Conservation (phyloP, 1,140 invertebrate genomes). For the Drosophila pandora region DNA sequence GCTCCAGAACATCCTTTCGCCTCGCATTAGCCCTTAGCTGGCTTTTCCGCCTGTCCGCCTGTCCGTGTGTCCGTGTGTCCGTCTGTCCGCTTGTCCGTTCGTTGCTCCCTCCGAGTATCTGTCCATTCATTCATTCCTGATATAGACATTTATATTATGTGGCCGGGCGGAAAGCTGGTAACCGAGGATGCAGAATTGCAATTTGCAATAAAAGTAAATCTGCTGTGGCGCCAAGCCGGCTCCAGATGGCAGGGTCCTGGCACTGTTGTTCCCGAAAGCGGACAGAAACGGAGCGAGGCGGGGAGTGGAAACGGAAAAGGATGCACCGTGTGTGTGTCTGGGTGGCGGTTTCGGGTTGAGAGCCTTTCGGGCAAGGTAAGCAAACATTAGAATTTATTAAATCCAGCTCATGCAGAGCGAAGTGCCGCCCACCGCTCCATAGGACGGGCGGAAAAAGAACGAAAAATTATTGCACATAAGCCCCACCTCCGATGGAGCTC, state of each 20-base stretch:
- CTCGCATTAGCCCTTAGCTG: conserved; percentile 27
- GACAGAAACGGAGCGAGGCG: conserved; percentile 12
- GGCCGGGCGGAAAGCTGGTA: not conserved
- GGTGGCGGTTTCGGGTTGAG: conserved; percentile 59
- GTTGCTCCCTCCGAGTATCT: conserved; percentile 17
- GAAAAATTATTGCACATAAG: conserved; percentile 75
- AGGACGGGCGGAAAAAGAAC: conserved; percentile 12
- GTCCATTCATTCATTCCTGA: conserved; percentile 59
- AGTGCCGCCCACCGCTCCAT: conserved; percentile 10
- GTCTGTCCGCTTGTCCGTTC: not conserved
- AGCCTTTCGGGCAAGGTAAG: conserved; percentile 75
- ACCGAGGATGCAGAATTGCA: conserved; percentile 56
- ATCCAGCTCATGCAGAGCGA: conserved; percentile 55
- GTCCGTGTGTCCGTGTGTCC: not conserved
- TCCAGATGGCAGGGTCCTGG: conserved; percentile 26
- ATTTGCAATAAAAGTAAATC: conserved; percentile 80
- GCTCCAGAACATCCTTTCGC: conserved; percentile 9
- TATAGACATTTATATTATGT: conserved; percentile 71
- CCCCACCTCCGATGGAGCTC: conserved; percentile 47
- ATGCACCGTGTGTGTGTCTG: not conserved
- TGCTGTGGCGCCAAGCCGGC: conserved; percentile 28
- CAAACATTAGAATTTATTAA: conserved; percentile 81
- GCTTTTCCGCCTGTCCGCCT: not conserved
- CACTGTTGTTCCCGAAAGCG: conserved; percentile 35
- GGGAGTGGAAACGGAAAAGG: not conserved